Evolutionary conservation across 1,140 invertebrate species (phyloP).

Genomic region (Orius insidiosus): DNA sequence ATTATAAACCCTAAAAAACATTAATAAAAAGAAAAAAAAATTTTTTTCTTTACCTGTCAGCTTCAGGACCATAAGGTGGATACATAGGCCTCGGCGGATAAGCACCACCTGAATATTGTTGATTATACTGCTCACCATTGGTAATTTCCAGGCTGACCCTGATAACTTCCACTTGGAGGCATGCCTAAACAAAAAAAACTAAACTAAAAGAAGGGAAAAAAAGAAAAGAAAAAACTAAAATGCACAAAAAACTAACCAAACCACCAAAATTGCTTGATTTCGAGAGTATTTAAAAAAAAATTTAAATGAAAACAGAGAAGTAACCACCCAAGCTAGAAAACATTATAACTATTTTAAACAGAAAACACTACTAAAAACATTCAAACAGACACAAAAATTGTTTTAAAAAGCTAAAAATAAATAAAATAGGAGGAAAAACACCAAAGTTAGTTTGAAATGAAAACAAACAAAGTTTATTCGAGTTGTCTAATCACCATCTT

Average conservation of each 20-base stretch:
- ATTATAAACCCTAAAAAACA: constrained; percentile 8
- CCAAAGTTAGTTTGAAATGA: constrained; percentile 1
- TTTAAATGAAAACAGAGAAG: constrained; percentile 11
- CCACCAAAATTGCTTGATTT: constrained; percentile 1
- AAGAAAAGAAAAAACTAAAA: constrained; percentile 2
- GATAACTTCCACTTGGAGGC: constrained; percentile 30
- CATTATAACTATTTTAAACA: neutral
- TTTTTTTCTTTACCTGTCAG: constrained; percentile 33
- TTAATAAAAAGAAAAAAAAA: neutral
- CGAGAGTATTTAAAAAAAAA: constrained; percentile 1
- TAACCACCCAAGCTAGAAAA: constrained; percentile 8
- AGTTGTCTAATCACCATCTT: neutral
- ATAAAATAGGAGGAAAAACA: neutral
- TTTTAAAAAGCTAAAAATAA: neutral
- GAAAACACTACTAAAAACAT: constrained; percentile 6
- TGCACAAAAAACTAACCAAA: neutral
- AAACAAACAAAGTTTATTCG: constrained; percentile 1
- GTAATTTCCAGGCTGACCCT: constrained; percentile 30
- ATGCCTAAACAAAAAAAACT: constrained; percentile 21
- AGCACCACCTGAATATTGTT: constrained; percentile 21
- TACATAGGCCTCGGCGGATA: constrained; percentile 42
- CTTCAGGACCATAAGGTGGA: constrained; percentile 53
- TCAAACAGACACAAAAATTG: neutral
- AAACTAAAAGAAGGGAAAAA: neutral
- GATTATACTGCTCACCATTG: constrained; percentile 33